A percentile compares a stretch with the other conserved stretches of the same genome.
These are phyloP conservation scores for Lordiphosa mommai DNA, from an alignment of 1,140 invertebrate genomes.

Conservation along the genomic window DNA sequence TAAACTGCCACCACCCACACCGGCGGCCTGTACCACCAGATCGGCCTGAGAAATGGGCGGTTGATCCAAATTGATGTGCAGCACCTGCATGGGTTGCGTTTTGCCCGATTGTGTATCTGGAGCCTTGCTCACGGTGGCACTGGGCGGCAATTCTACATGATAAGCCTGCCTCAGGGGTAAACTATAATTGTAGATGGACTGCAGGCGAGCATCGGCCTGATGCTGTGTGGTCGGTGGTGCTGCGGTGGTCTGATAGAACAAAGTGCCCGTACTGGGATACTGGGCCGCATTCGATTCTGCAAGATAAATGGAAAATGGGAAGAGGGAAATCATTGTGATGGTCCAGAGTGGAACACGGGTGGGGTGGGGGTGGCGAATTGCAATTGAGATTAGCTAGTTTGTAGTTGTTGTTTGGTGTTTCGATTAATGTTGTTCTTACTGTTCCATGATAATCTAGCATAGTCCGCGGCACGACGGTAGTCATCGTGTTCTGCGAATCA, in stretches of 20 bases:
- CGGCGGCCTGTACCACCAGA: constrained; percentile 42
- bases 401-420: constrained; percentile 23
- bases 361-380: background rate
- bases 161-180: constrained; percentile 65
- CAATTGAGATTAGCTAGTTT: background rate
- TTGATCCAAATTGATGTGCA: constrained; percentile 75
- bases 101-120: constrained; percentile 51
- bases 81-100: constrained; percentile 62
- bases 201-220: constrained; percentile 57
- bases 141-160: constrained; percentile 64
- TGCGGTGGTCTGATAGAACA: constrained; percentile 73
- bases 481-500: constrained; percentile 87
- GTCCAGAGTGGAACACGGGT: no score
- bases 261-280: constrained; percentile 66
- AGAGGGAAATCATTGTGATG: background rate
- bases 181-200: constrained; percentile 62
- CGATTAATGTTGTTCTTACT: constrained; percentile 83
- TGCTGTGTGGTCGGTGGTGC: constrained; percentile 66
- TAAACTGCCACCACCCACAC: constrained; percentile 20
- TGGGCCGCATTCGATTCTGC: constrained; percentile 56
- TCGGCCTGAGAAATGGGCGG: constrained; percentile 68
- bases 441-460: constrained; percentile 89
- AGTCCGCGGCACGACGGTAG: constrained; percentile 86
- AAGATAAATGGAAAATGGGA: constrained; percentile 10
- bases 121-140: constrained; percentile 45